These are phyloP conservation scores for Zygogramma bicolorata DNA, from an alignment of 2,888 invertebrate genomes.

Conservation along the genomic window DNA sequence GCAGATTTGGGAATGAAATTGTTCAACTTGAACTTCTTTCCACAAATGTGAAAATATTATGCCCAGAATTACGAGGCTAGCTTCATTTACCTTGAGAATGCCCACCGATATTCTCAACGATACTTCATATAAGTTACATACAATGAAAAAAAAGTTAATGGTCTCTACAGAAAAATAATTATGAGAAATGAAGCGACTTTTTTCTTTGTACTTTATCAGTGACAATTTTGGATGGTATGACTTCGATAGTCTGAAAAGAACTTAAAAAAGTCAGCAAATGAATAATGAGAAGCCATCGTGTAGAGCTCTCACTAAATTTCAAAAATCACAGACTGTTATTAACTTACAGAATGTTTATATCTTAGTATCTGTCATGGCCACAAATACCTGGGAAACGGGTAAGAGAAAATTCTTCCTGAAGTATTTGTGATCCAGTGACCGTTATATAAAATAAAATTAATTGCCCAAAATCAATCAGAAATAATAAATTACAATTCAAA, in stretches of 20 bases:
- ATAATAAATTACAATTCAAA: constrained; percentile 48
- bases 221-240: constrained; percentile 41
- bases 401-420: neutral
- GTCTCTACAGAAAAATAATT: too few relatives aligned
- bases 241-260: neutral
- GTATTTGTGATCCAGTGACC: constrained; percentile 2
- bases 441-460: constrained; percentile 28
- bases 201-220: constrained; percentile 48
- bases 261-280: neutral
- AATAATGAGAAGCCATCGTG: constrained; percentile 28
- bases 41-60: neutral
- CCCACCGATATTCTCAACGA: constrained; percentile 4
- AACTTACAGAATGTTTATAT: neutral
- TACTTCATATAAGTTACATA: constrained; percentile 24
- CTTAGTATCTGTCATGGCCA: neutral
- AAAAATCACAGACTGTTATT: constrained; percentile 39
- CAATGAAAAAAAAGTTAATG: constrained; percentile 17
- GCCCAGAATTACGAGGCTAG: neutral
- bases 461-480: constrained; percentile 47
- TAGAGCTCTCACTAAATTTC: constrained; percentile 32
- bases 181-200: constrained; percentile 35
- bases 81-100: constrained; percentile 11
- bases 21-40: too few relatives aligned
- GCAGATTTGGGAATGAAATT: too few relatives aligned
- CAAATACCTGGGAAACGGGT: neutral